These are phyloP conservation scores for Cyanocitta stelleri DNA, from an alignment of 2,113 vertebrate genomes.

Conservation along the genomic window DNA sequence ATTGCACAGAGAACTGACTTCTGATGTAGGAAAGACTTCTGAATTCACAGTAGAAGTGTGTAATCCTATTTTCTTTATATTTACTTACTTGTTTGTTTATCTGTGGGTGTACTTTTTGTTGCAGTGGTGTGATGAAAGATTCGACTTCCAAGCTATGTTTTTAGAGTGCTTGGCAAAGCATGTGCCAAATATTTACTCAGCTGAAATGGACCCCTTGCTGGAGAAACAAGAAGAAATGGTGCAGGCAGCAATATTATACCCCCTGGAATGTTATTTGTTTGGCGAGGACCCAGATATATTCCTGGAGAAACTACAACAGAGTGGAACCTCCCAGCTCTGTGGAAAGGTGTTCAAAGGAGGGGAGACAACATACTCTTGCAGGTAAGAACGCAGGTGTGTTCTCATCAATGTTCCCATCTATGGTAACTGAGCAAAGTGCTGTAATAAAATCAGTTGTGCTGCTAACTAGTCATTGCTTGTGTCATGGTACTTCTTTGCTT, in stretches of 20 bases:
- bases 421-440: background rate
- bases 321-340: conserved; percentile 86
- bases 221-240: conserved; percentile 85
- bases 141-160: conserved; percentile 78
- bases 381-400: conserved; percentile 68
- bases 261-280: conserved; percentile 89
- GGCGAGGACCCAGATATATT: conserved; percentile 86
- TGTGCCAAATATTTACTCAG: conserved; percentile 88
- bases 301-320: conserved; percentile 87
- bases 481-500: background rate
- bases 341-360: conserved; percentile 96
- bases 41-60: background rate
- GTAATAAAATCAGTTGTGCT: background rate
- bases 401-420: background rate
- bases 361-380: conserved; percentile 97
- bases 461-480: background rate
- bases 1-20: background rate
- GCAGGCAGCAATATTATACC: conserved; percentile 77
- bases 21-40: background rate
- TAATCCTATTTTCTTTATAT: background rate
- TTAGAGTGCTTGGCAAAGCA: conserved; percentile 83
- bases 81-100: background rate
- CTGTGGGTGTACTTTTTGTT: background rate
- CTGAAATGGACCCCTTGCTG: conserved; percentile 76
- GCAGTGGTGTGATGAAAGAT: conserved; percentile 84